Base-by-base conservation (phyloP, 1,140 invertebrate genomes). In the Meloidogyne hapla region DNA sequence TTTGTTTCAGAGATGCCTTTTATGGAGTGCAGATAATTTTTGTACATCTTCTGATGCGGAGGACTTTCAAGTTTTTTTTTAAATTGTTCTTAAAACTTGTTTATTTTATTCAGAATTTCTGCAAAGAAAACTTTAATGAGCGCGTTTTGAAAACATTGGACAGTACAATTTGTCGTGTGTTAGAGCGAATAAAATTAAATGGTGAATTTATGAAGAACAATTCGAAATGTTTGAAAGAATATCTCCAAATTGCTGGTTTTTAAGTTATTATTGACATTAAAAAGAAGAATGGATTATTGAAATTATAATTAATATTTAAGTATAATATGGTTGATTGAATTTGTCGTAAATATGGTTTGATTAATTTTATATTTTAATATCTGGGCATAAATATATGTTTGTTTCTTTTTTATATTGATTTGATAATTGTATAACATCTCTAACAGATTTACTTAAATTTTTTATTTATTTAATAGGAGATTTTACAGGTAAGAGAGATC, bases 1-100 rank as follows among this genome's bases (percentile, higher is more conserved):
- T 48, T 87, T 56, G 8, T 86, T 87, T 82, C 84, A 87, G 71
- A 69, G 74, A 25, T 81, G 77, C 65, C 48, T 87, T 13, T 67
- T 79, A 45, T 75, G 74, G 42, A 25, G 77, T 21, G 68, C 61
- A 1, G 28, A 33, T 26, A n/a, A 56, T 6, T 64, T 75, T 18
- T 78, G 62, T 23, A 81, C 78, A 1, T 33, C 10, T 45, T 48
- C 77, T 1, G 70, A 80, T 56, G 77, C 77, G 8, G 15, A 80
- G 2, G 77, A 78, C 12, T 9, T 79, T 42, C 13, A 67, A 69
- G 77, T 78, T 8, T 23, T n/a, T n/a, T n/a, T n/a, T 13, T 23
- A 33, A 21, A 18, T 23, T 66, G 5, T 76, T 8, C 33, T 15
- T 13, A 21, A 72, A 21, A 10, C 8, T 26, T 21, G 1, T 56